Evolutionary conservation across 2,797 vertebrate species (phyloP), one percentile per base, ranked within the genome.

Genomic region (Gallinago nigripennis): DNA sequence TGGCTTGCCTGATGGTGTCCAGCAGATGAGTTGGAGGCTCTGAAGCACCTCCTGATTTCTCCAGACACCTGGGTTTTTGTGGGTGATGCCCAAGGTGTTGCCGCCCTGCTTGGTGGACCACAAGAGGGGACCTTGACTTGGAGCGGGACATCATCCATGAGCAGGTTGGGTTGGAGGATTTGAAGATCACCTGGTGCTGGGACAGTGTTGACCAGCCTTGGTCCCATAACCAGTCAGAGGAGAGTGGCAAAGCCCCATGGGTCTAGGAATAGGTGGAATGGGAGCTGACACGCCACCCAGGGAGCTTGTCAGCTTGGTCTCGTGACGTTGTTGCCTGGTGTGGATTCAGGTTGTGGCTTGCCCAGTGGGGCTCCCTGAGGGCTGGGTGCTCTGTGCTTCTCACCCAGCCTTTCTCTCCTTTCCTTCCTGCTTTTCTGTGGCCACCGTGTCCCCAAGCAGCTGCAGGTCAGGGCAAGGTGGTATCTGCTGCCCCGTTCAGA

Each of bases 371-470:
- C 18, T 82, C 18, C 77, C 33, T 11, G 20, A 19, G 0, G 1
- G 11, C 27, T 56, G 14, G 1, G 2, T 19, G 28, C 24, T 37
- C n/a, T 1, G 2, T 37, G 20, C 17, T n/a, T 72, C 53, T 56
- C 3, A 1, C 9, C 4, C 20, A 31, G 17, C 30, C 6, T 39
- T 82, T 39, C 31, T 54, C 48, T 53, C 24, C 30, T 75, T 56
- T 53, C 65, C 33, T 85, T 78, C 60, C 50, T 31, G 65, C 33
- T 82, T 58, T 18, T 43, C 50, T 4, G 12, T 2, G 12, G 13
- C 31, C 4, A 1, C 57, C 0, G 1, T 33, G 15, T 56, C 41
- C 63, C 33, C 0, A 0, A 9, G 60, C 1, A 0, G 37, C 30
- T 35, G 19, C 28, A 39, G 23, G 35, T 16, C 50, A 4, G 21